These are phyloP conservation scores for Diuraphis noxia DNA, from an alignment of 1,140 invertebrate species.

Conservation along the genomic window DNA sequence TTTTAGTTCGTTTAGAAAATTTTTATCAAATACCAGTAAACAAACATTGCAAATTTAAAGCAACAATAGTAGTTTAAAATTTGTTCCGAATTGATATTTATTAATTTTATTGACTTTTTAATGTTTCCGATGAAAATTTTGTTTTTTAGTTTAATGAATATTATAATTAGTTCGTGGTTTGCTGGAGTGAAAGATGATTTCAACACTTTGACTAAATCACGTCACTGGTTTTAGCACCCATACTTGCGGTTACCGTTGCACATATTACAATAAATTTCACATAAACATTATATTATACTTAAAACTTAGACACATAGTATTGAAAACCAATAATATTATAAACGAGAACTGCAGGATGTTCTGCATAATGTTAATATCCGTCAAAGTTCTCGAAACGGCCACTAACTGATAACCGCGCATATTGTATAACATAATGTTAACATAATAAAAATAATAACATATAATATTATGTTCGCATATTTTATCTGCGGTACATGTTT, in stretches of 20 bases:
- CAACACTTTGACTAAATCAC: not conserved
- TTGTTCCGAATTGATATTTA: not conserved
- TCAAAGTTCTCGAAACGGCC: not conserved
- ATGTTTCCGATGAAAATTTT: not conserved
- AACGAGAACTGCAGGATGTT: not conserved
- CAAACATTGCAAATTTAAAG: not conserved
- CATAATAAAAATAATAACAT: too few species aligned
- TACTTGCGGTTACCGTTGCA: too few species aligned
- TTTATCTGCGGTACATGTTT: conserved; percentile 7
- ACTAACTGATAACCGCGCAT: not conserved
- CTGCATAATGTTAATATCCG: not conserved
- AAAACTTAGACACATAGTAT: too few species aligned
- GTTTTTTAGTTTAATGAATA: not conserved
- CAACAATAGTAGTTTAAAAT: not conserved
- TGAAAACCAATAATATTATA: not conserved
- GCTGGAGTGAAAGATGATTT: not conserved
- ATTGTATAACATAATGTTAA: not conserved
- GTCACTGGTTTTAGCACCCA: too few species aligned
- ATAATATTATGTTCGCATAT: not conserved
- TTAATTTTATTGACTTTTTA: not conserved
- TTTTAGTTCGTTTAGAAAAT: too few species aligned
- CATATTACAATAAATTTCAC: too few species aligned
- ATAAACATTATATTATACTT: too few species aligned
- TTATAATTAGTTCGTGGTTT: not conserved
- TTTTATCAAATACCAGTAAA: not conserved